phyloP scores from a whole-genome alignment of 2,113 vertebrate genomes.

The Crotalus tigris region DNA sequence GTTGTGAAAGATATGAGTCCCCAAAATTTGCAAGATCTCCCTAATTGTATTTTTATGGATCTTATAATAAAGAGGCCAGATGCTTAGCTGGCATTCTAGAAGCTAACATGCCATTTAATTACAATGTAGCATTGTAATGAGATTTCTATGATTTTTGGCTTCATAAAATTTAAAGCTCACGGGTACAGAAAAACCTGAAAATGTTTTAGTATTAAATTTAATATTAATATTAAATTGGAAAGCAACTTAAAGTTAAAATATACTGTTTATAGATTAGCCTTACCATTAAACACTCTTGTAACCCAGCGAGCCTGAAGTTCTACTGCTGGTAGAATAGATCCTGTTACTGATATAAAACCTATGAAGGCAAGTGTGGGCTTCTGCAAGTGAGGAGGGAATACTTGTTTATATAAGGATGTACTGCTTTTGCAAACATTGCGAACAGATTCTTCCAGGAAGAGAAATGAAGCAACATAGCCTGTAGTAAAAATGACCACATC shows the following conservation, averaged over 20 bases:
- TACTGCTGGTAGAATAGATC: constrained; percentile 74
- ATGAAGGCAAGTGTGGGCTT: constrained; percentile 80
- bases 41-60: not conserved
- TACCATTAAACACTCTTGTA: constrained; percentile 82
- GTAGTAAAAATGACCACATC: constrained; percentile 83
- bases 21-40: not conserved
- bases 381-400: constrained; percentile 80
- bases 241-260: not conserved
- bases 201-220: not conserved
- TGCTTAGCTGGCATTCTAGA: not conserved
- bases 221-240: not conserved
- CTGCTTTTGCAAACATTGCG: constrained; percentile 53
- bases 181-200: not conserved
- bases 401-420: constrained; percentile 72
- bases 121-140: not conserved
- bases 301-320: constrained; percentile 93
- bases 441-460: constrained; percentile 74
- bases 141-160: not conserved
- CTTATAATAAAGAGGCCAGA: not conserved
- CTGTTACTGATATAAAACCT: constrained; percentile 71
- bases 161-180: not conserved
- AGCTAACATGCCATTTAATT: not conserved
- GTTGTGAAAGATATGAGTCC: not conserved
- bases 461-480: constrained; percentile 73
- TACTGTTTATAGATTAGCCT: not conserved